A percentile compares a stretch with the other conserved stretches of the same genome.
Conservation (phyloP, 2,888 invertebrate species). For the Ametastegia equiseti region DNA sequence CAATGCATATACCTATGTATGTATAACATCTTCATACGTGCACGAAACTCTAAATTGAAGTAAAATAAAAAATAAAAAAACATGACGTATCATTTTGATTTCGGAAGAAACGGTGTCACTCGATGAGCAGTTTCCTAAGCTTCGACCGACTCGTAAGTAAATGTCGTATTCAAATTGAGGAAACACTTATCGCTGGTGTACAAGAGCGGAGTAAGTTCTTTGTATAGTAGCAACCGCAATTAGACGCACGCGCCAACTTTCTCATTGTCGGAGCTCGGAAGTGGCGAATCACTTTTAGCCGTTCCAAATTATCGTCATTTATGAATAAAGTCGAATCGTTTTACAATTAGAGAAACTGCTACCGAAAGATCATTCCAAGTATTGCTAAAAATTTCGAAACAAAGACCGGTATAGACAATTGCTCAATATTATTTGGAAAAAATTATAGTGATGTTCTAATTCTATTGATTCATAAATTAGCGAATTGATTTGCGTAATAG, state of each 20-base stretch:
- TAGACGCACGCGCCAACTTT: slow-evolving; percentile 14
- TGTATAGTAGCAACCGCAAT: not conserved
- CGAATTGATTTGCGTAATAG: not conserved
- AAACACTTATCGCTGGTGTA: not conserved
- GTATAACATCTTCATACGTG: not conserved
- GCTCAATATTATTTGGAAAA: too few relatives aligned
- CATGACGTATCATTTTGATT: not conserved
- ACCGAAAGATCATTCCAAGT: too few relatives aligned
- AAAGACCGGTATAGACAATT: too few relatives aligned
- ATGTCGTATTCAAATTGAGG: not conserved
- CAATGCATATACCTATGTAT: not conserved
- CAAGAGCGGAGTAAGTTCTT: not conserved
- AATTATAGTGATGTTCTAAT: not conserved
- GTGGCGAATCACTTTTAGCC: slow-evolving; percentile 3
- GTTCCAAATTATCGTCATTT: not conserved
- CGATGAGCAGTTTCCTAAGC: not conserved
- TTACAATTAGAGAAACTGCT: too few relatives aligned
- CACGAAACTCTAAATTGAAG: not conserved
- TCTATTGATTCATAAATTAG: not conserved
- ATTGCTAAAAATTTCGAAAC: too few relatives aligned
- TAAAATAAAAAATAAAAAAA: not conserved
- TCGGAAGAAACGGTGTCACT: not conserved
- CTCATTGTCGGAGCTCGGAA: slow-evolving; percentile 1
- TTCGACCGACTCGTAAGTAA: too few relatives aligned
- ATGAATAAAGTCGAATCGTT: too few relatives aligned